These are phyloP conservation scores for Atherinomorus stipes DNA, from an alignment of 2,113 vertebrate species.

Conservation along the genomic window DNA sequence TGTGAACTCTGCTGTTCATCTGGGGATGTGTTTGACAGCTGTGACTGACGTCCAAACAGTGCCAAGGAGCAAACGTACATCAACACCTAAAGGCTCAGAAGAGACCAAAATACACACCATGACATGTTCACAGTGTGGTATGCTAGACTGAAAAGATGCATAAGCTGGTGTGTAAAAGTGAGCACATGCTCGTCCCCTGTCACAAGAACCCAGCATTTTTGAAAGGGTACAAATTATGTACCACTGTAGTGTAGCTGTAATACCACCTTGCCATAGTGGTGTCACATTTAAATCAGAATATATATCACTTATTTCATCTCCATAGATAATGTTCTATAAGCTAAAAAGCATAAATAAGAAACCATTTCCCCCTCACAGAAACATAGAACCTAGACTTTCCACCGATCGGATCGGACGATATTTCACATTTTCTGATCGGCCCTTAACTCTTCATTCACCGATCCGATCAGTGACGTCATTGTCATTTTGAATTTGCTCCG, in stretches of 20 bases:
- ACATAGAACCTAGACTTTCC: too few species aligned
- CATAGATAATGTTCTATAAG: background rate
- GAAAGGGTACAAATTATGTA: background rate
- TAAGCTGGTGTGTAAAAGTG: background rate
- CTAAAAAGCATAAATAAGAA: background rate
- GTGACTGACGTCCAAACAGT: conserved; percentile 67
- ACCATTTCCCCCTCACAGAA: conserved; percentile 12
- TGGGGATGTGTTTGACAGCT: conserved; percentile 62
- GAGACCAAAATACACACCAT: conserved; percentile 47
- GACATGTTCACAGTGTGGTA: conserved; percentile 31
- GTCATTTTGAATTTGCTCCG: too few species aligned
- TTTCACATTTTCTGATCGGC: too few species aligned
- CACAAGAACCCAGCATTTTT: background rate
- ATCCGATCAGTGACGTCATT: too few species aligned
- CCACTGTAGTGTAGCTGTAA: background rate
- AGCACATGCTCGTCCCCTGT: too few species aligned
- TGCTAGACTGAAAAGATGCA: conserved; percentile 4
- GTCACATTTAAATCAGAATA: background rate
- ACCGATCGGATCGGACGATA: too few species aligned
- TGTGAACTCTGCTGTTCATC: conserved; percentile 50
- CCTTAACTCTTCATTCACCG: too few species aligned
- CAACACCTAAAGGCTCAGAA: conserved; percentile 40
- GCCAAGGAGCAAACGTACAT: conserved; percentile 25
- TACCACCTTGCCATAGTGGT: background rate
- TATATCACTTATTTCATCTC: too few species aligned